These are phyloP conservation scores for Epirrita christyi DNA, from an alignment of 2,888 invertebrate genomes.

Conservation along the genomic window DNA sequence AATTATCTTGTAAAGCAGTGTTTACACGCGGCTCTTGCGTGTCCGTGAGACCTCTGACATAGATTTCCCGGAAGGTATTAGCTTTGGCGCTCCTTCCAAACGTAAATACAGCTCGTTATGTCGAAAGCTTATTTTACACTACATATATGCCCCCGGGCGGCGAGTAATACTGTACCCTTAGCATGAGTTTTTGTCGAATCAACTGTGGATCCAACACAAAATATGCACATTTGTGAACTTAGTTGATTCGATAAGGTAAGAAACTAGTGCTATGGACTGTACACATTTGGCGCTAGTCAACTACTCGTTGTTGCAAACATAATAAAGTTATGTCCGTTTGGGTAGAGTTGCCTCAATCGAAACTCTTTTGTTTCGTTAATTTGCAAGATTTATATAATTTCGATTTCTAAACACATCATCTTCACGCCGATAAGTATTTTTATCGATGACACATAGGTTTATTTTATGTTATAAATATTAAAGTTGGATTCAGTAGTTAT, in stretches of 20 bases:
- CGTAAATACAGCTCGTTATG: constrained; percentile 66
- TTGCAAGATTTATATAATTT: constrained; percentile 24
- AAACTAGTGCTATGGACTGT: background rate
- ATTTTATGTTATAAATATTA: constrained; percentile 26
- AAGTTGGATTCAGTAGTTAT: constrained; percentile 30
- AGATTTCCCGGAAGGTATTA: constrained; percentile 68
- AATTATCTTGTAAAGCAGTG: constrained; percentile 64
- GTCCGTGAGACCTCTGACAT: constrained; percentile 65
- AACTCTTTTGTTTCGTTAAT: background rate
- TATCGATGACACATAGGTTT: constrained; percentile 33
- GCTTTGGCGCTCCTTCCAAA: constrained; percentile 57
- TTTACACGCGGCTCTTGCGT: constrained; percentile 60
- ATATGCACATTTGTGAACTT: no score
- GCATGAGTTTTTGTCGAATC: background rate
- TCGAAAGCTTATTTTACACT: constrained; percentile 68
- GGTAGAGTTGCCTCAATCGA: background rate
- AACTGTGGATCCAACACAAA: no score
- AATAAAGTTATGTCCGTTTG: background rate
- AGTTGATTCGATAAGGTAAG: background rate
- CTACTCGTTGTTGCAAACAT: no score
- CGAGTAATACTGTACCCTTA: constrained; percentile 37
- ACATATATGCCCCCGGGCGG: constrained; percentile 53
- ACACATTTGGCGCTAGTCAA: no score
- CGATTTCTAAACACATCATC: constrained; percentile 27
- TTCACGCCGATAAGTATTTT: constrained; percentile 30